These are phyloP conservation scores for Dryadula phaetusa DNA, from an alignment of 2,888 invertebrate species.

Conservation along the genomic window DNA sequence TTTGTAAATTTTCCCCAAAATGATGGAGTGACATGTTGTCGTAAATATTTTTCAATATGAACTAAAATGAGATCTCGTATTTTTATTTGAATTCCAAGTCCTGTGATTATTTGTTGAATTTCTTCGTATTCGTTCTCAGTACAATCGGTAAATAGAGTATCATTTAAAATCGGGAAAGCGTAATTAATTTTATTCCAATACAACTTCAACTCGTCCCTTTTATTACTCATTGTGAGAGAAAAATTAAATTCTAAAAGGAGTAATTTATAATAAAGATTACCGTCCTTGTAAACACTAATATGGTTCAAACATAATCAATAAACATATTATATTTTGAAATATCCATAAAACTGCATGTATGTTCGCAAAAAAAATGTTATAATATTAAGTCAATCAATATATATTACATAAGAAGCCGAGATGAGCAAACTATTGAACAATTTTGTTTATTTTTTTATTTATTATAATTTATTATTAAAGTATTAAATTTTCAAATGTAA, in stretches of 20 bases:
- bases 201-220: slow-evolving; percentile 65
- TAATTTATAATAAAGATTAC: neutral
- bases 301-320: neutral
- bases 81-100: slow-evolving; percentile 69
- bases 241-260: neutral
- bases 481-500: too few relatives aligned
- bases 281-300: neutral
- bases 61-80: slow-evolving; percentile 73
- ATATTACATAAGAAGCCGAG: too few relatives aligned
- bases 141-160: slow-evolving; percentile 68
- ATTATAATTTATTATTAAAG: too few relatives aligned
- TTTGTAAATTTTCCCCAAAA: slow-evolving; percentile 88
- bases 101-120: slow-evolving; percentile 69
- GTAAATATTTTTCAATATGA: slow-evolving; percentile 84
- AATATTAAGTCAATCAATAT: too few relatives aligned
- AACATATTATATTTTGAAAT: too few relatives aligned
- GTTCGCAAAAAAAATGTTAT: too few relatives aligned
- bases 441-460: too few relatives aligned
- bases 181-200: slow-evolving; percentile 78
- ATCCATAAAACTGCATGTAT: too few relatives aligned
- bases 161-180: slow-evolving; percentile 77
- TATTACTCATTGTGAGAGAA: slow-evolving; percentile 61
- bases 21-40: slow-evolving; percentile 84
- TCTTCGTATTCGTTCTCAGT: slow-evolving; percentile 69
- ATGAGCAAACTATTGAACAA: too few relatives aligned